Evolutionary conservation across 2,888 invertebrate species (phyloP), one percentile per base, ranked within the genome.

Genomic region (Craniophora ligustri): DNA sequence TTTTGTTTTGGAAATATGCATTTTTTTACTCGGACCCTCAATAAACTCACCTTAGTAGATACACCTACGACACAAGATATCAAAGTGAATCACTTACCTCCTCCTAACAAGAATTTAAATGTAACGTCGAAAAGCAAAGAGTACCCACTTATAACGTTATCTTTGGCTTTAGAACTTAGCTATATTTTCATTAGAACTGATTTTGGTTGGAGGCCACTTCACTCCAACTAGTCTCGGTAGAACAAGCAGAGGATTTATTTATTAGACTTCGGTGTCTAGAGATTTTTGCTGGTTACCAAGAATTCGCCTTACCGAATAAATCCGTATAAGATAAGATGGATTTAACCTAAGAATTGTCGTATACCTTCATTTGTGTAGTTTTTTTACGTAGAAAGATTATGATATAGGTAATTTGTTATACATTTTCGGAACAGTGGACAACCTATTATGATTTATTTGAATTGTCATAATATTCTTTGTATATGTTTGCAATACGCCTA

Each of bases 21-120:
- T n/a, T n/a, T n/a, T n/a, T n/a, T n/a, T n/a, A n/a, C n/a, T n/a
- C n/a, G n/a, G n/a, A n/a, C n/a, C n/a, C n/a, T n/a, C n/a, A n/a
- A n/a, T n/a, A n/a, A n/a, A 32, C 32, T 21, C 19, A 3, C 11
- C 18, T 11, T 15, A 2, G 30, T 40, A 38, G 2, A 45, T 13
- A 51, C 34, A 18, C 15, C 19, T 68, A 32, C 31, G 8, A 53
- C 31, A 30, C n/a, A n/a, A n/a, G n/a, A n/a, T n/a, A n/a, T 7
- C 31, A 54, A 47, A 54, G 35, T 26, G 46, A 47, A 47, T 68
- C 19, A 18, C n/a, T 30, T 40, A 68, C 34, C 7, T 35, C 21
- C 18, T 50, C 6, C 11, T n/a, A 61, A 38, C 41, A 31, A 42
- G 13, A 31, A 30, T 48, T 35, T 30, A 7, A 23, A 28, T 3